Percentiles rank a stretch among this genome's conserved stretches.
phyloP scores from a whole-genome alignment of 2,113 vertebrate species.

The Lampris incognitus region DNA sequence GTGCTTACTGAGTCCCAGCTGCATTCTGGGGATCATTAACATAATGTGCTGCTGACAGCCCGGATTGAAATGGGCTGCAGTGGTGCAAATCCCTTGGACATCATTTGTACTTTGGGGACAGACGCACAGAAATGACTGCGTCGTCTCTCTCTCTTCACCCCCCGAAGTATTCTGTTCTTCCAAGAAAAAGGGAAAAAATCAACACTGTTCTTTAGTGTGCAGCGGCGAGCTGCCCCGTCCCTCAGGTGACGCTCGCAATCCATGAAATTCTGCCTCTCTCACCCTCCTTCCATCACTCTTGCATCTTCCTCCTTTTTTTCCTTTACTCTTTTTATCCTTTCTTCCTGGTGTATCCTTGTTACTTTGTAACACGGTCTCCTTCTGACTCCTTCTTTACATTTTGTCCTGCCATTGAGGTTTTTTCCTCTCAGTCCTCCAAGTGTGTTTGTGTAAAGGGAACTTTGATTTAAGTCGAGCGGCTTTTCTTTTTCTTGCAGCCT shows the following conservation, averaged over 20 bases:
- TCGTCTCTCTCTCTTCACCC: neutral
- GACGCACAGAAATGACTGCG: neutral
- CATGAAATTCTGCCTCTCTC: neutral
- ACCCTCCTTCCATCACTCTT: neutral
- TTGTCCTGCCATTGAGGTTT: neutral
- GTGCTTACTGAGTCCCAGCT: constrained; percentile 48
- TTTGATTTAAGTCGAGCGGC: neutral
- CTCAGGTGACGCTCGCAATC: no score
- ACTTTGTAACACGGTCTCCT: neutral
- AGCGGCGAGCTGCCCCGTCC: neutral
- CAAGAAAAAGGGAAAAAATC: constrained; percentile 6
- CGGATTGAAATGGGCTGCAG: constrained; percentile 4
- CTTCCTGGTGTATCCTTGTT: neutral
- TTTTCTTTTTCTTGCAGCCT: no score
- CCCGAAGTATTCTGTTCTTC: constrained; percentile 8
- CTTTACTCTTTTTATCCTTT: neutral
- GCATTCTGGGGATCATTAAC: constrained; percentile 46
- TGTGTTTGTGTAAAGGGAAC: neutral
- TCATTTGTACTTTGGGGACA: constrained; percentile 12
- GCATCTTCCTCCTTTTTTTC: neutral
- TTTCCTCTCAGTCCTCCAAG: neutral
- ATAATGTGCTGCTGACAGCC: constrained; percentile 34
- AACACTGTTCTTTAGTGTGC: neutral
- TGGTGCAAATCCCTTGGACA: neutral
- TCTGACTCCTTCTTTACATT: neutral